Percentiles rank a stretch among this genome's conserved stretches.
These are phyloP conservation scores for Neotoma lepida DNA, from an alignment of 2,113 vertebrate genomes.

Conservation along the genomic window DNA sequence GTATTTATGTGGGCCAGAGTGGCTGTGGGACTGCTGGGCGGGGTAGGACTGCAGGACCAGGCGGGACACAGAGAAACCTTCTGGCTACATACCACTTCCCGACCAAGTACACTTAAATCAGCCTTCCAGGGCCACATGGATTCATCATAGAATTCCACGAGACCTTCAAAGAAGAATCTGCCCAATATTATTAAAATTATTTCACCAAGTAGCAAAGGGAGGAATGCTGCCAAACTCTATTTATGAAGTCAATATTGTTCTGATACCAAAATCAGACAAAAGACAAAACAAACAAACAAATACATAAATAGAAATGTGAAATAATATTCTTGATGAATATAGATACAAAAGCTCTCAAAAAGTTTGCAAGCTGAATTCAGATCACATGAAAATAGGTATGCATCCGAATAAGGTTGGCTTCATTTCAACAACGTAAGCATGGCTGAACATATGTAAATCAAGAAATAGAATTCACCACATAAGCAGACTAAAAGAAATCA, in stretches of 20 bases:
- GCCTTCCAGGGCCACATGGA: not conserved
- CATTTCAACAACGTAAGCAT: too few species aligned
- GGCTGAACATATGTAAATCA: not conserved
- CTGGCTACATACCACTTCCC: not conserved
- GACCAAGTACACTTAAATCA: not conserved
- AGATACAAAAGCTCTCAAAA: not conserved
- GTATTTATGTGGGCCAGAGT: too few species aligned
- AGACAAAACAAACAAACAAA: not conserved
- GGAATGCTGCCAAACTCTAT: not conserved
- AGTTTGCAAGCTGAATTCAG: not conserved
- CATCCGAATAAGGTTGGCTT: not conserved
- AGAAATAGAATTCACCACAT: not conserved
- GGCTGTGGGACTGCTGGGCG: too few species aligned
- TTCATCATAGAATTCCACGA: not conserved
- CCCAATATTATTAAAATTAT: not conserved
- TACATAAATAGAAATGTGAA: not conserved
- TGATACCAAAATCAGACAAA: not conserved
- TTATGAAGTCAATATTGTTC: not conserved
- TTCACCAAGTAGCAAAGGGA: not conserved
- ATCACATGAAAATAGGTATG: not conserved
- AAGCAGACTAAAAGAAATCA: not conserved
- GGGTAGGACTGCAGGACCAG: too few species aligned
- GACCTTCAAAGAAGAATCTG: not conserved
- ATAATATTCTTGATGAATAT: not conserved
- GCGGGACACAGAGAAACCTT: too few species aligned